Evolutionary conservation across 2,113 vertebrate genomes (phyloP).

Genomic region (Nothobranchius kuhntae): DNA sequence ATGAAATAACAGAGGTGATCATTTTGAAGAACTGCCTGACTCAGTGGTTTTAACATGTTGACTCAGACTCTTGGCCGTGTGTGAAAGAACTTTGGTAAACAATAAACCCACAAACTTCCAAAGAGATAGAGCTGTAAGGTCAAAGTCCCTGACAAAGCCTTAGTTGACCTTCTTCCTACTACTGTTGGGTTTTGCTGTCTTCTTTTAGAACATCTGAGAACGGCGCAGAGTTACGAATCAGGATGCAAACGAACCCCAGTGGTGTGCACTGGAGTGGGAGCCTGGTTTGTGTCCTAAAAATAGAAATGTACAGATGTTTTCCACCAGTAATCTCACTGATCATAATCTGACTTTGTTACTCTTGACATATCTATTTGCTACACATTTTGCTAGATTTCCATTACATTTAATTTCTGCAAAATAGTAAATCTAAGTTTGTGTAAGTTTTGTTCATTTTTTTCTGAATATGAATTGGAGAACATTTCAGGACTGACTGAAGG

Average conservation of each 20-base stretch:
- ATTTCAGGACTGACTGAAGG: too few relatives aligned
- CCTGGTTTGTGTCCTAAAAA: conserved; percentile 39
- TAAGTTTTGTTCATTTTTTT: too few relatives aligned
- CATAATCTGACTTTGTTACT: not conserved
- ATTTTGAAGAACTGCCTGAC: too few relatives aligned
- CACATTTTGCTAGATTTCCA: too few relatives aligned
- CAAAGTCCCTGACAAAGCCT: not conserved
- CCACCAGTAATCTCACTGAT: not conserved
- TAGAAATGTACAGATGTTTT: not conserved
- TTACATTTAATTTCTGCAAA: too few relatives aligned
- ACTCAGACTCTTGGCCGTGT: not conserved
- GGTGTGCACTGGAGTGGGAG: conserved; percentile 61
- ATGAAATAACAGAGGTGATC: too few relatives aligned
- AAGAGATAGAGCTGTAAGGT: not conserved
- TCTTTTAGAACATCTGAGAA: conserved; percentile 13
- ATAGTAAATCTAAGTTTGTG: too few relatives aligned
- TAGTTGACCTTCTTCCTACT: not conserved
- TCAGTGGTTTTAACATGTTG: not conserved
- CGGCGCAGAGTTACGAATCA: conserved; percentile 45
- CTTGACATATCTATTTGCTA: too few relatives aligned
- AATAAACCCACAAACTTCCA: not conserved
- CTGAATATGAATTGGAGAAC: too few relatives aligned
- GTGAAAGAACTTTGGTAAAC: not conserved
- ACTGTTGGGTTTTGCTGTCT: not conserved
- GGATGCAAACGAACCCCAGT: conserved; percentile 50